phyloP scores from a whole-genome alignment of 2,113 vertebrate species.

The Ictalurus punctatus region DNA sequence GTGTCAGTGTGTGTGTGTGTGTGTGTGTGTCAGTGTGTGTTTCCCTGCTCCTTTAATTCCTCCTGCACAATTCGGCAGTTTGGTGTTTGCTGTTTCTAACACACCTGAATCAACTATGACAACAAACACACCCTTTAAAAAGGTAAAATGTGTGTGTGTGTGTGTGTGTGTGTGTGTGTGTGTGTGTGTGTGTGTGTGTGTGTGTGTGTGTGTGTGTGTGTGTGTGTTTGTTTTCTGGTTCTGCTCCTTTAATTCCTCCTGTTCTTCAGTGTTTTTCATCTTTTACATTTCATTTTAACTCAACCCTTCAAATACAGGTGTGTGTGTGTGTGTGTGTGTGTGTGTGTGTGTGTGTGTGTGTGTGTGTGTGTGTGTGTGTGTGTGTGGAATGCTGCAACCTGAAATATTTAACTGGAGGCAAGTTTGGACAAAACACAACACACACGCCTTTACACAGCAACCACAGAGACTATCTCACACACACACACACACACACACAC shows the following conservation, averaged over 20 bases:
- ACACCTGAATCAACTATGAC: background rate
- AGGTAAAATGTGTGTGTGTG: background rate
- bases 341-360: background rate
- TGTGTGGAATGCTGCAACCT: constrained; percentile 18
- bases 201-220: background rate
- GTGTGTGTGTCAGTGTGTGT: background rate
- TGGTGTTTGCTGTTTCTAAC: background rate
- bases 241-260: background rate
- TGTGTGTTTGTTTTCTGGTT: background rate
- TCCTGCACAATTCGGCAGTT: background rate
- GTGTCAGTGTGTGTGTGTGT: background rate
- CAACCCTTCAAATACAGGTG: background rate
- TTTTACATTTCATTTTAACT: too few relatives aligned
- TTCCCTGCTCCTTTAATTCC: background rate
- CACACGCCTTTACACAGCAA: constrained; percentile 30
- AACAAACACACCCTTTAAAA: background rate
- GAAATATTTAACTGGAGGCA: constrained; percentile 41
- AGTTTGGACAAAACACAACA: constrained; percentile 54
- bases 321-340: background rate
- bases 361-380: background rate
- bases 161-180: background rate
- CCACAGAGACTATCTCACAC: background rate
- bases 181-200: background rate
- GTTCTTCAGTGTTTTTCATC: background rate
- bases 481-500: background rate